Evolutionary conservation across 2,888 invertebrate species (phyloP), one percentile per base, ranked within the genome.

Genomic region (Callosobruchus maculatus): DNA sequence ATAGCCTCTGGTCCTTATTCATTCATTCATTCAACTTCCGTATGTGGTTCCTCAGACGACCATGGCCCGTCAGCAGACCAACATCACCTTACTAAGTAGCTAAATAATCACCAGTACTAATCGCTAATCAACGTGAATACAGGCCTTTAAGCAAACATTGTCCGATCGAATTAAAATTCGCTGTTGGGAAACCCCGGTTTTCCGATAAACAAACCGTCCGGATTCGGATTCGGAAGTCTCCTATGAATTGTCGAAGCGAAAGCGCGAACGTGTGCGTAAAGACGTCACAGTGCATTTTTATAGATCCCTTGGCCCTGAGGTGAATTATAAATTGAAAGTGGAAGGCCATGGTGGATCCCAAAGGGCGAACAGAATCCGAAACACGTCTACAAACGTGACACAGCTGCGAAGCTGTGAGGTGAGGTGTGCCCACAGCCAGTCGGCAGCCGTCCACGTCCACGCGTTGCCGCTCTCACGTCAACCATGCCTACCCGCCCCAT

Each of bases 321-420:
- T 49, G 49, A 49, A 49, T 49, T 49, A 49, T 49, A 49, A 49
- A 49, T 49, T 49, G 68, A 68, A 68, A 68, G 68, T 68, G 68
- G 68, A 68, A 68, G 68, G 68, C 68, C 68, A 68, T 68, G 68
- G 68, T 68, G 21, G 22, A 20, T 21, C 21, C 22, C 22, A 21
- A 68, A 68, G 68, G 83, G 82, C 80, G 82, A 81, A 83, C 82
- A 83, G 83, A 81, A 84, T 81, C 83, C 85, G 78, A 82, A 83
- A 84, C 85, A 84, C 84, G 85, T 85, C 84, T 83, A 83, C 78
- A 81, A 83, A 85, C 85, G 85, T 85, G 85, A 84, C 83, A 82
- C 85, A 84, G 84, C 84, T 84, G 84, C 84, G 83, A 21, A 22
- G 68, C 21, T 21, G 68, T 68, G 22, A 21, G n/a, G 68, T 21